Evolutionary conservation across 1,140 invertebrate genomes (phyloP), one percentile per base, ranked within the genome.

Genomic region (Pinna nobilis): DNA sequence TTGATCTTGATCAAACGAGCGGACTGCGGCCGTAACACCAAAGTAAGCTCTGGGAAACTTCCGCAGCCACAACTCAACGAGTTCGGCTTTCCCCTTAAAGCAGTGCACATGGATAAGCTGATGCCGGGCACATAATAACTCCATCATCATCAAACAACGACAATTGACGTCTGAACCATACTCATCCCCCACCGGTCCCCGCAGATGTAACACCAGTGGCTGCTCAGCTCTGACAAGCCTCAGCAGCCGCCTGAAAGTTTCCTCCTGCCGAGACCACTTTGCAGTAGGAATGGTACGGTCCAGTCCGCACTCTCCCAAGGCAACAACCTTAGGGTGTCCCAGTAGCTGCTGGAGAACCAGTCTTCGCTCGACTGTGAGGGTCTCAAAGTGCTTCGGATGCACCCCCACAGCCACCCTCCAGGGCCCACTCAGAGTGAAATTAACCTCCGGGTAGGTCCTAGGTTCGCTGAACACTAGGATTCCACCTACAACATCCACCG

Each of bases 331-430:
- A 28, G 59, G 59, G 25, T 61, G 59, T n/a, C 11, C 2, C 33
- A 61, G 59, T 39, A 61, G 37, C 13, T 61, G 59, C 11, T 61
- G 33, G 3, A 61, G 59, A 9, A 41, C 15, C 33, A 41, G 32
- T 20, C 15, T 20, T 39, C 37, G 37, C 15, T 61, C 59, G 3
- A 35, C 20, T 37, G 67, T 37, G 2, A 50, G 18, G 2, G 28
- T 37, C 5, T 11, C 28, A 13, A 47, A 25, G 7, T 59, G 39
- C 55, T 69, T 69, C 28, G 66, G 66, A 32, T 69, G 66, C 13
- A 69, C 23, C 5, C 55, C 67, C 7, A 70, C 44, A 7, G 67
- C 28, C 30, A 70, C 57, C 51, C 44, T 70, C 67, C 44, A 61
- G 35, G n/a, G 57, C 41, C 44, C 57, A 32, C 61, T 25, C 37